A percentile compares a stretch with the other conserved stretches of the same genome.
These are phyloP conservation scores for Metopolophium dirhodum DNA, from an alignment of 1,140 invertebrate species.

Conservation along the genomic window DNA sequence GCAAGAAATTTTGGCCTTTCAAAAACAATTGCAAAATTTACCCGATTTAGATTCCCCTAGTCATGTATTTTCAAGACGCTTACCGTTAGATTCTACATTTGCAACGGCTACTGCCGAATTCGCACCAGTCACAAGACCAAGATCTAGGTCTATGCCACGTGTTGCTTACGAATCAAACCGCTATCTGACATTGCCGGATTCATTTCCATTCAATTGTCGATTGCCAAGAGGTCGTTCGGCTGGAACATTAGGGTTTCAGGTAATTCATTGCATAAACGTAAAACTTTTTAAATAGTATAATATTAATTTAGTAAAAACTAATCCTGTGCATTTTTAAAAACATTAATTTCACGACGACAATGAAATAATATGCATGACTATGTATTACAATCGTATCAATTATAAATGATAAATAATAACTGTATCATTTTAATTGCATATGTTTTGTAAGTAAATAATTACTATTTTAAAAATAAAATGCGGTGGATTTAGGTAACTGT, in stretches of 20 bases:
- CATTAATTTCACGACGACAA: too few relatives aligned
- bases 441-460: background rate
- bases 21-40: constrained; percentile 67
- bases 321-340: too few relatives aligned
- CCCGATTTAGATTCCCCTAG: constrained; percentile 64
- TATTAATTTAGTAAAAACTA: too few relatives aligned
- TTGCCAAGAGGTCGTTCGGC: constrained; percentile 62
- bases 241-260: constrained; percentile 60
- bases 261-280: background rate
- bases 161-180: constrained; percentile 65
- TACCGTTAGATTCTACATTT: constrained; percentile 56
- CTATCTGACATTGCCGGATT: constrained; percentile 63
- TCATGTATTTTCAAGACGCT: constrained; percentile 42
- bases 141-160: constrained; percentile 67
- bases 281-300: background rate
- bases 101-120: constrained; percentile 61
- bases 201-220: constrained; percentile 59
- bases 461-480: background rate
- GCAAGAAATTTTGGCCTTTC: constrained; percentile 67
- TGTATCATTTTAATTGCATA: background rate
- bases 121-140: constrained; percentile 62
- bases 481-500: too few relatives aligned
- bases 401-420: background rate
- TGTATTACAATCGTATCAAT: background rate
- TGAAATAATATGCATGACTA: too few relatives aligned